phyloP scores from a whole-genome alignment of 2,888 invertebrate species.

The Mantis religiosa region DNA sequence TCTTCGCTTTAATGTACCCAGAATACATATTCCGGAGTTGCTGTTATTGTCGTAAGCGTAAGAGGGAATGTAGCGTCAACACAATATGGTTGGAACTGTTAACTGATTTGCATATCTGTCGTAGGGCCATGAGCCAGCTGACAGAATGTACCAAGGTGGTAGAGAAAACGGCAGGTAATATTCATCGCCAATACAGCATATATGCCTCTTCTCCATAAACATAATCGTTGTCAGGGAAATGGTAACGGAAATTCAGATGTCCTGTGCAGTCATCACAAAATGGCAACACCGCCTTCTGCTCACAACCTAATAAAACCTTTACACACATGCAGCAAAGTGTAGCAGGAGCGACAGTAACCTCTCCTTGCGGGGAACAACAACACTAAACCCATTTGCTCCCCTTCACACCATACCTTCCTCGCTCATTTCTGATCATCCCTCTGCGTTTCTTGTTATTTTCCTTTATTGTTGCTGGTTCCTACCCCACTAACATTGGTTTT shows the following conservation, averaged over 20 bases:
- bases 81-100: too few relatives aligned
- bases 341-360: background rate
- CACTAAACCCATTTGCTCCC: conserved; percentile 13
- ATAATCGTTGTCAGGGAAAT: background rate
- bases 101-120: too few relatives aligned
- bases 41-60: too few relatives aligned
- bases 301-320: conserved; percentile 3
- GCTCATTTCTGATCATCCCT: conserved; percentile 8
- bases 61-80: too few relatives aligned
- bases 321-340: background rate
- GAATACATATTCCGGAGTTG: too few relatives aligned
- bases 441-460: conserved; percentile 14
- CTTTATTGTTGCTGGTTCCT: conserved; percentile 1
- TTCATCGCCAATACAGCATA: too few relatives aligned
- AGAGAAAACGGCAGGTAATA: too few relatives aligned
- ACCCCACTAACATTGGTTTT: conserved; percentile 12
- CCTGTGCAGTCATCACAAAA: background rate
- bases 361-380: background rate
- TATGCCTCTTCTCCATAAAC: too few relatives aligned
- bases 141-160: too few relatives aligned
- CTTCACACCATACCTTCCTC: background rate
- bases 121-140: too few relatives aligned
- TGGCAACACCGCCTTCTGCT: background rate
- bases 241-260: background rate
- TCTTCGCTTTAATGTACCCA: too few relatives aligned